Conservation (phyloP, 2,113 vertebrate species). For the Pitta sordida region DNA sequence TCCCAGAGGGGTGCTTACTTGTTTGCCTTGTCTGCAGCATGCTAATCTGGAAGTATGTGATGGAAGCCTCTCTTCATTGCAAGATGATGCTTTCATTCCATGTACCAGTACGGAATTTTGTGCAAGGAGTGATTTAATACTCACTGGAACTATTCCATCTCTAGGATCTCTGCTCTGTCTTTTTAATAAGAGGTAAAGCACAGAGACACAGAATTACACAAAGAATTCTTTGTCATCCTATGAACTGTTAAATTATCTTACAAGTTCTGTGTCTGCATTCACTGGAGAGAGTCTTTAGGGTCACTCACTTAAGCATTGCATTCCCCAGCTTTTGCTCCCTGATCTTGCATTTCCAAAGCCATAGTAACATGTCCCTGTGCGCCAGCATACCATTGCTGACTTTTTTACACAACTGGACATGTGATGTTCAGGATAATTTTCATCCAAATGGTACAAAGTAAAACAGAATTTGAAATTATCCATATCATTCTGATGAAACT, state of each 20-base stretch:
- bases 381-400: background rate
- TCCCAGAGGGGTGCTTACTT: background rate
- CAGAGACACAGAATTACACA: background rate
- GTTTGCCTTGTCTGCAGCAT: background rate
- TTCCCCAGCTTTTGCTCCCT: fast-evolving
- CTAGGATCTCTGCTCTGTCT: background rate
- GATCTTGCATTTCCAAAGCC: background rate
- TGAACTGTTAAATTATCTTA: background rate
- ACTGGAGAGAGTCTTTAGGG: background rate
- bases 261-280: background rate
- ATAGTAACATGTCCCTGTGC: background rate
- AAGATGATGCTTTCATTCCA: background rate
- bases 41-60: background rate
- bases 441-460: background rate
- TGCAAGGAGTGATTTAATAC: background rate
- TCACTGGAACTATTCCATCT: background rate
- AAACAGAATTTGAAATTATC: background rate
- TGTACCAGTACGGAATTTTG: background rate
- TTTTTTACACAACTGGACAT: background rate
- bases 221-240: background rate
- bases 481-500: background rate
- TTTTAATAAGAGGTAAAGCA: background rate
- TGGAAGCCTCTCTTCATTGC: background rate
- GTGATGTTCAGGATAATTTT: background rate
- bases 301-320: background rate